Conservation (phyloP, 2,797 vertebrate species). For the Galaxias olidus region DNA sequence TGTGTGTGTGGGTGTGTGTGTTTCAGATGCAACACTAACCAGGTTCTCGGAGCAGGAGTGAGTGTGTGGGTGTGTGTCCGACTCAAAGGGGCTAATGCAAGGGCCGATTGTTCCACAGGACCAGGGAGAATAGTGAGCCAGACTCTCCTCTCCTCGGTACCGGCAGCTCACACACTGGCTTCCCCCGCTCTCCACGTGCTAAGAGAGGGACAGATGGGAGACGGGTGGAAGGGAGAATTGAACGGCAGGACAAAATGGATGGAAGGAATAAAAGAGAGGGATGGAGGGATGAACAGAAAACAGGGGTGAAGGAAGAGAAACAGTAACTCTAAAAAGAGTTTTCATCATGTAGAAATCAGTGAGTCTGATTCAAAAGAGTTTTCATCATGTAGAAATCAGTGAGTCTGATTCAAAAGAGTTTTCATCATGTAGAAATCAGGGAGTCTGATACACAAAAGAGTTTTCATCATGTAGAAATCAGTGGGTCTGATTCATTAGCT, state of each 20-base stretch:
- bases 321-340: neutral
- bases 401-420: too few relatives aligned
- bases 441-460: too few relatives aligned
- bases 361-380: too few relatives aligned
- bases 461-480: too few relatives aligned
- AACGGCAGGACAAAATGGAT: neutral
- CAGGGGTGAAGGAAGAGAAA: neutral
- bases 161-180: conserved; percentile 82
- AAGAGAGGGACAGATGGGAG: conserved; percentile 4
- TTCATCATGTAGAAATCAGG: too few relatives aligned
- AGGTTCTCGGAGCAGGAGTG: conserved; percentile 72
- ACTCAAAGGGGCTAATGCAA: conserved; percentile 88
- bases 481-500: too few relatives aligned
- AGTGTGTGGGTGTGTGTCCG: conserved; percentile 68
- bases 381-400: too few relatives aligned
- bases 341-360: too few relatives aligned
- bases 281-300: neutral
- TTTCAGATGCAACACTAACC: conserved; percentile 44
- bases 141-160: conserved; percentile 85
- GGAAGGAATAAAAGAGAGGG: conserved; percentile 10
- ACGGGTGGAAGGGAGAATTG: conserved; percentile 16
- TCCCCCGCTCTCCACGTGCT: conserved; percentile 84
- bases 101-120: conserved; percentile 89
- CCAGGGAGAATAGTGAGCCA: conserved; percentile 94
- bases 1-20: conserved; percentile 12